Evolutionary conservation across 2,113 vertebrate genomes (phyloP), one percentile per base, ranked within the genome.

Genomic region (Gallinago paraguaiae): DNA sequence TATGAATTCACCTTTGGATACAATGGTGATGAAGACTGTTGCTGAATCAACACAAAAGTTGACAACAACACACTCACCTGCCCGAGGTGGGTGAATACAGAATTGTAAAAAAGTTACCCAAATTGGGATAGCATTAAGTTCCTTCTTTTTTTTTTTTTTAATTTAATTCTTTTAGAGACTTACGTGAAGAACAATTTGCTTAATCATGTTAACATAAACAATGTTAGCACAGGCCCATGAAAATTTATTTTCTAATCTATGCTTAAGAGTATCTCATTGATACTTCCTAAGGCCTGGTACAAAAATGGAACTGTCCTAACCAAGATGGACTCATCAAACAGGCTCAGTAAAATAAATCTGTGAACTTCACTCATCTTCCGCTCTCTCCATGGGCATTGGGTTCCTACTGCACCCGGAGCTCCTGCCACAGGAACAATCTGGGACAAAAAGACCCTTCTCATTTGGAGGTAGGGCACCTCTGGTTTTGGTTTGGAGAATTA

Each of bases 41-140:
- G 35, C 11, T 83, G 54, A 63, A 60, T 22, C 54, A 72, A 45
- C 15, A 68, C 7, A 51, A 88, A 64, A 10, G 27, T 35, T 54
- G 28, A 54, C 53, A 54, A 28, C 13, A 91, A 41, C 23, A 56
- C 16, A 13, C 20, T 33, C 28, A 67, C 2, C 39, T 53, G 43
- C 25, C 57, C 41, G 48, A 64, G 30, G 20, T 17, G 2, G 39
- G 17, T 3, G 2, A 56, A 90, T 28, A 65, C 6, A 46, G 28
- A 80, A 75, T 67, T 33, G 53, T 59, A 67, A 71, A 82, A 79
- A 8, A 0, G 1, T 72, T 41, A 72, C 61, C 1, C 5, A 41
- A 20, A 13, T 16, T 22, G 35, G 27, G 28, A 28, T 1, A 63
- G 25, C 0, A 0, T 30, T 76, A 80, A 68, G 5, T 31, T 53